A percentile compares a stretch with the other conserved stretches of the same genome.
These are phyloP conservation scores for Plusia festucae DNA, from an alignment of 2,888 invertebrate species.

Conservation along the genomic window DNA sequence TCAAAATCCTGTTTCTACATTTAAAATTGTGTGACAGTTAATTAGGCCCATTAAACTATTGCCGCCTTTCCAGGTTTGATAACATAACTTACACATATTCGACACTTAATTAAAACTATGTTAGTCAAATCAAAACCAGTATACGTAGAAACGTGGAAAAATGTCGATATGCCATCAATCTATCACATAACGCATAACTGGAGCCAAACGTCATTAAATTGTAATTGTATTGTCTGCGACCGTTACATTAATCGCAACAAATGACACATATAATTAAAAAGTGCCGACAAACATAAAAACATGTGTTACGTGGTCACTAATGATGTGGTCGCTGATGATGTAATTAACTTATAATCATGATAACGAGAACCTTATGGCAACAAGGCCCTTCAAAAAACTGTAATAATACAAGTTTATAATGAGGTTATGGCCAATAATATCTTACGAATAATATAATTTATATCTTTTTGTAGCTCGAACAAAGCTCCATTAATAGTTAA, in stretches of 20 bases:
- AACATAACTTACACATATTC: not conserved
- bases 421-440: not conserved
- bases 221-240: slow-evolving; percentile 10
- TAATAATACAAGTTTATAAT: not conserved
- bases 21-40: too few relatives aligned
- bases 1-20: too few relatives aligned
- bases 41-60: too few relatives aligned
- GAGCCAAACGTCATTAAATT: slow-evolving; percentile 17
- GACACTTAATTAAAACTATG: not conserved
- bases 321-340: slow-evolving; percentile 38
- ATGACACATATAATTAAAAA: slow-evolving; percentile 27
- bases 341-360: not conserved
- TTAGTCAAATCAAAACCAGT: not conserved
- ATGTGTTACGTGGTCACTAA: slow-evolving; percentile 24
- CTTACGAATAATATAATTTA: not conserved
- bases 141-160: not conserved
- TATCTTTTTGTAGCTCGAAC: not conserved
- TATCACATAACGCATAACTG: slow-evolving; percentile 23
- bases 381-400: slow-evolving; percentile 2
- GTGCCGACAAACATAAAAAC: slow-evolving; percentile 9
- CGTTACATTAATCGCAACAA: slow-evolving; percentile 18
- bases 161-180: slow-evolving; percentile 7
- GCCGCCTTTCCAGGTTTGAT: not conserved
- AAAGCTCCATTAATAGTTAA: not conserved
- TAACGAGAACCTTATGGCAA: not conserved